A percentile compares a stretch with the other conserved stretches of the same genome.
These are phyloP conservation scores for Chionoecetes opilio DNA, from an alignment of 1,140 invertebrate species.

Conservation along the genomic window DNA sequence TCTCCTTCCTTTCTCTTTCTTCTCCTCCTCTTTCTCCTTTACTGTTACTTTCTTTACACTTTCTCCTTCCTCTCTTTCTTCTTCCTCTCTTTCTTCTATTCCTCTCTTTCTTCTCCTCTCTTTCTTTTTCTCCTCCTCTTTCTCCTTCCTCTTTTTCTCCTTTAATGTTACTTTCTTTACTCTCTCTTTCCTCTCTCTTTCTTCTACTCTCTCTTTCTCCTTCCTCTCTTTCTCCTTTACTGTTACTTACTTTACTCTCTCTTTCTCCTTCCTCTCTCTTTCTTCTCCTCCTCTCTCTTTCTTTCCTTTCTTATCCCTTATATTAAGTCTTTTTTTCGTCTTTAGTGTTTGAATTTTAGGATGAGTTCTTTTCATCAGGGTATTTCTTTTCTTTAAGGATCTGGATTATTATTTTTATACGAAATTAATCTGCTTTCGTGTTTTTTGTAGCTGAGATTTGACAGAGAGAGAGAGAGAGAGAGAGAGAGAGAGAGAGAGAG, in stretches of 20 bases:
- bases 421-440: too few relatives aligned
- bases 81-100: neutral
- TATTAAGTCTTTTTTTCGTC: too few relatives aligned
- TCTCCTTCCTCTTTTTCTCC: neutral
- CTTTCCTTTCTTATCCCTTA: neutral
- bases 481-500: too few relatives aligned
- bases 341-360: too few relatives aligned
- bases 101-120: neutral
- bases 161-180: neutral
- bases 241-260: neutral
- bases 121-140: neutral
- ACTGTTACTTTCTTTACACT: neutral
- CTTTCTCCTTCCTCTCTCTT: neutral
- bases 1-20: neutral
- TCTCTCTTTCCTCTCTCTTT: neutral
- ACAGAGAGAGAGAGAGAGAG: too few relatives aligned
- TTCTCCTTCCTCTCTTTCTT: neutral
- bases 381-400: too few relatives aligned
- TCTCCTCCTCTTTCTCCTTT: neutral
- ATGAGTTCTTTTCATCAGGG: too few relatives aligned
- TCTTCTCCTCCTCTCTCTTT: neutral
- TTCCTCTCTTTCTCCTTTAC: neutral
- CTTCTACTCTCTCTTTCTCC: neutral
- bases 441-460: too few relatives aligned
- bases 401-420: too few relatives aligned